Base-by-base conservation (phyloP, 2,888 invertebrate genomes). In the Tromatobia lineatoria region DNA sequence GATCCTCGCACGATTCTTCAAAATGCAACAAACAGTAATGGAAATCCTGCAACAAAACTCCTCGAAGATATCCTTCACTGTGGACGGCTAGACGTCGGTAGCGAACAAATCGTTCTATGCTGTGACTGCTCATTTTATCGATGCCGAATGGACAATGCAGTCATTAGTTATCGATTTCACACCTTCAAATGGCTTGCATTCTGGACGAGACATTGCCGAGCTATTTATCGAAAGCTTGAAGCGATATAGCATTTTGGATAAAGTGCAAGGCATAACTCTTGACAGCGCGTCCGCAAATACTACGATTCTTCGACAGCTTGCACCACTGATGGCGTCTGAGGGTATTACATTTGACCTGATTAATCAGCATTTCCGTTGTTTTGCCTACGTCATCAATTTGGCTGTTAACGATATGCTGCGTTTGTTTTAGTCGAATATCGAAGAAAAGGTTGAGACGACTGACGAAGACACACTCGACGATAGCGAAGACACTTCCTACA, bases 161-260 rank as follows among this genome's bases (percentile, higher is more conserved):
- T 85, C 88, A 10, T 15, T 87, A 15, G 85, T 82, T 7, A 23
- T 87, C 10, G 86, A 88, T 86, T 88, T 88, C 66, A 52, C 85
- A 23, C 86, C 85, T 11, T 70, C 87, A 1, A 52, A 84, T 57
- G 86, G 80, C 25, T n/a, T 42, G 57, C 86, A 83, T 82, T 74
- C 71, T 29, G 84, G 84, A 59, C 61, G 76, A 75, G 83, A 86
- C 47, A 87, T 86, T 3, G 76, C 85, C 8, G 23, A 20, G 15
- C 50, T 80, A 20, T 85, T 86, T 38, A 67, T 45, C 50, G 45
- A 80, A 15, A 64, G 45, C 11, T 59, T 74, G 13, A 64, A 47
- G 15, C 29, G 77, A 34, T 79, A 83, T 52, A 73, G 52, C 7
- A 66, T 83, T 20, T 18, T 47, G 34, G 34, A 79, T 45, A 80